Percentiles rank a stretch among this genome's conserved stretches.
These are phyloP conservation scores for Hirtodrosophila cameraria DNA, from an alignment of 2,888 invertebrate genomes.

Conservation along the genomic window DNA sequence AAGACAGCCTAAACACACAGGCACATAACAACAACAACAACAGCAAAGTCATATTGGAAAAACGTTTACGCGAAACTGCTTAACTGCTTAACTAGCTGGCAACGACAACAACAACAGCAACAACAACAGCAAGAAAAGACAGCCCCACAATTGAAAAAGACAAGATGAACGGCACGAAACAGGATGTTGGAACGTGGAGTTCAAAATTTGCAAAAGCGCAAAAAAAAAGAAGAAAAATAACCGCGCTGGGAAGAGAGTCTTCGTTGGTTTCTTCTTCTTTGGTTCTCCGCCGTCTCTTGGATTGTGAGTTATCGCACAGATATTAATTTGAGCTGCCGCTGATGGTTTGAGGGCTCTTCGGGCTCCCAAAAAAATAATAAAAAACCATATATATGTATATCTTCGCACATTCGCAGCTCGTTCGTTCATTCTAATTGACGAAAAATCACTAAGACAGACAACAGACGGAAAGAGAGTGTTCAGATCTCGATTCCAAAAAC, in stretches of 20 bases:
- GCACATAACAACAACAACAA: conserved; percentile 38
- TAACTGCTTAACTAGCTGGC: conserved; percentile 79
- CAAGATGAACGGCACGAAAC: conserved; percentile 79
- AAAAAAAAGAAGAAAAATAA: conserved; percentile 9
- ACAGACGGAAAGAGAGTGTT: conserved; percentile 6
- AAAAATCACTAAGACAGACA: conserved; percentile 67
- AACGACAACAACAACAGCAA: conserved; percentile 55
- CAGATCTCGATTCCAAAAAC: conserved; percentile 19
- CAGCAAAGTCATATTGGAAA: conserved; percentile 71
- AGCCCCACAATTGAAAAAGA: conserved; percentile 76
- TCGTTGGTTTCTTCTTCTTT: conserved; percentile 3
- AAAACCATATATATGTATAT: conserved; percentile 48
- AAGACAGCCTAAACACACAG: conserved; percentile 77
- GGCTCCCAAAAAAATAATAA: conserved; percentile 54
- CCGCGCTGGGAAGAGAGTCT: conserved; percentile 37
- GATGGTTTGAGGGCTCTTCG: conserved; percentile 56
- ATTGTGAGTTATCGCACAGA: conserved; percentile 78
- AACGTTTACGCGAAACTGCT: conserved; percentile 78
- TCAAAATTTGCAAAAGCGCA: conserved; percentile 66
- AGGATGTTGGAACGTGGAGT: conserved; percentile 76
- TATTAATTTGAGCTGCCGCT: conserved; percentile 78
- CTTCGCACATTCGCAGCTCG: conserved; percentile 76
- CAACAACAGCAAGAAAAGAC: conserved; percentile 25
- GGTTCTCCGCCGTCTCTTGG: conserved; percentile 19
- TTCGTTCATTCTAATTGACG: conserved; percentile 75